Percentiles rank a stretch among this genome's conserved stretches.
phyloP scores from a whole-genome alignment of 2,113 vertebrate genomes.

The Trachemys scripta region DNA sequence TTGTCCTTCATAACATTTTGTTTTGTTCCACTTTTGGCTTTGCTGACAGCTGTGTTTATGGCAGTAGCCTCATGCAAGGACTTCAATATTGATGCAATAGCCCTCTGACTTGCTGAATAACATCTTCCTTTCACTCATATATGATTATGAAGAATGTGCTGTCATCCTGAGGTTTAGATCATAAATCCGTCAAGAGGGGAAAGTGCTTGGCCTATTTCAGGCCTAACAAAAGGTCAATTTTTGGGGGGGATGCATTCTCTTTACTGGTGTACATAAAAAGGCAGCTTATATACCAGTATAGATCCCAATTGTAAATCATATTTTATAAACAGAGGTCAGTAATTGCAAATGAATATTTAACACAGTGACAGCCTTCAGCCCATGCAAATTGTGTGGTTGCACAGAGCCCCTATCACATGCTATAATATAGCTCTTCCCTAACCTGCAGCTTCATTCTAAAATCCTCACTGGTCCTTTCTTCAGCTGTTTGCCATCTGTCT shows the following conservation, averaged over 20 bases:
- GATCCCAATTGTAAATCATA: not conserved
- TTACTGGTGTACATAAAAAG: not conserved
- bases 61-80: not conserved
- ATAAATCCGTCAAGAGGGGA: slow-evolving; percentile 6
- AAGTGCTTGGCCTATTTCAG: not conserved
- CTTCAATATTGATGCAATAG: not conserved
- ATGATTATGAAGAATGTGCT: not conserved
- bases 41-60: not conserved
- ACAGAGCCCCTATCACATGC: not conserved
- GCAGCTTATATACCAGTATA: not conserved
- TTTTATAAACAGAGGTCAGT: not conserved
- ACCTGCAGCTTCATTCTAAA: not conserved
- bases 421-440: not conserved
- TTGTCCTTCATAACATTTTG: not conserved
- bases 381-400: not conserved
- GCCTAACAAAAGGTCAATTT: not conserved
- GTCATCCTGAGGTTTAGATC: not conserved
- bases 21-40: not conserved
- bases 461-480: not conserved
- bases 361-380: not conserved
- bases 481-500: not conserved
- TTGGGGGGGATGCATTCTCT: not conserved
- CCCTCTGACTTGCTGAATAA: not conserved
- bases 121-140: not conserved
- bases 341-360: not conserved